Base-by-base conservation (phyloP, 2,113 vertebrate species). In the Nicator chloris region DNA sequence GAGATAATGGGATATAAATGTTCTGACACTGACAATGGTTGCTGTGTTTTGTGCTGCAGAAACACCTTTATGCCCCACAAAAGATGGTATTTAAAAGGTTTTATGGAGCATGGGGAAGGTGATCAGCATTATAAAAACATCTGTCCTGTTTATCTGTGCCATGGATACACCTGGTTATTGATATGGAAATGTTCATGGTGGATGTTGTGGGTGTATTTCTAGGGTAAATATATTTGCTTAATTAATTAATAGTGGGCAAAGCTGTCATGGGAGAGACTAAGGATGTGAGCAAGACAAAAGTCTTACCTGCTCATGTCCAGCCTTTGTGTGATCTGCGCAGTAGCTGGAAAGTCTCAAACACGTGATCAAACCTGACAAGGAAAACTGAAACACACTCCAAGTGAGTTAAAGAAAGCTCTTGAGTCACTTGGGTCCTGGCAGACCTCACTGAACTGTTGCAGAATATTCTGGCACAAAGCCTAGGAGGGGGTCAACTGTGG, bases 351-450 rank as follows among this genome's bases (percentile, higher is more conserved):
- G 49, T 70, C 69, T 50, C 65, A 45, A 59, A 42, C 5, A 17
- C 0, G 0, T 31, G 59, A 23, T 57, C 42, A 77, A 4, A 8
- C 10, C 57, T 80, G 37, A 13, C 45, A 28, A 35, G 45, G 64
- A 59, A 75, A 76, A 40, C 3, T 40, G 51, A 50, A 82, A 26
- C 40, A 31, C 20, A 40, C 56, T 4, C 28, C 45, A 15, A 44
- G 53, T 14, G 47, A 65, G 23, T 50, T 87, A 54, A 70, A 88
- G 65, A 1, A 65, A 70, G 13, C 31, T 73, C 26, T 75, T 19
- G 47, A 65, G 54, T 75, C 31, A 4, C 51, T 53, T 19, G 16
- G 30, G 40, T 64, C 13, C 53, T 61, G 63, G 54, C 59, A 80
- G 64, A 56, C 50, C 27, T 23, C 39, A 6, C 10, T 28, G 44